phyloP scores from a whole-genome alignment of 2,113 vertebrate species.

The Sialia sialis region DNA sequence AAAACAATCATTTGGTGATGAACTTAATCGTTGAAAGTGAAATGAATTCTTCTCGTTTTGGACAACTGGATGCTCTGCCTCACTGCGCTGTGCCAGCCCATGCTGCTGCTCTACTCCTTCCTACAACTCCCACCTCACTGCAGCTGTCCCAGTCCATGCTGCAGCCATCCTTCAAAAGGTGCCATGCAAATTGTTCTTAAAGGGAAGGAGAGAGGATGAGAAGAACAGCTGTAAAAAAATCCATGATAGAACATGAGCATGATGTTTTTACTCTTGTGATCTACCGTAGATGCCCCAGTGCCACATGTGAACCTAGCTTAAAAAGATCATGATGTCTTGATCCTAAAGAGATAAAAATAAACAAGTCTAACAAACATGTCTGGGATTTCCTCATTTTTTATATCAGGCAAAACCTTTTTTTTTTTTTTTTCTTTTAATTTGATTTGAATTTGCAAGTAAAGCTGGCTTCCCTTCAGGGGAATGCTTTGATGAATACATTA shows the following conservation, averaged over 20 bases:
- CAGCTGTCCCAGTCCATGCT: not conserved
- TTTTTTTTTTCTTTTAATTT: not conserved
- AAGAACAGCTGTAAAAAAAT: not conserved
- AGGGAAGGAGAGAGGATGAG: not conserved
- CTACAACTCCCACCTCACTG: not conserved
- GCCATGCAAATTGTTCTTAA: not conserved
- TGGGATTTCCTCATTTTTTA: not conserved
- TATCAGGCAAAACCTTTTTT: not conserved
- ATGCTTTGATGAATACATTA: not conserved
- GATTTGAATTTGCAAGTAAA: not conserved
- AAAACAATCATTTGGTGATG: not conserved
- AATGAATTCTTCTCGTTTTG: not conserved
- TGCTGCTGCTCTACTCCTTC: not conserved
- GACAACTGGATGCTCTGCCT: not conserved
- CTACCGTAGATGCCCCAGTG: not conserved
- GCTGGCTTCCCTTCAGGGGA: not conserved
- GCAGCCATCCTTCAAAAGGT: not conserved
- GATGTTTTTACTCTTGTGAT: not conserved
- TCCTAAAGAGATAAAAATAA: not conserved
- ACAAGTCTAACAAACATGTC: not conserved
- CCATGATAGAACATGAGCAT: not conserved
- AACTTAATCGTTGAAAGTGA: not conserved
- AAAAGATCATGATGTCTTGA: not conserved
- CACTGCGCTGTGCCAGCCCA: rapidly evolving
- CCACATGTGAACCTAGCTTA: not conserved